Evolutionary conservation across 2,797 vertebrate species (phyloP).

Genomic region (Dermochelys coriacea): DNA sequence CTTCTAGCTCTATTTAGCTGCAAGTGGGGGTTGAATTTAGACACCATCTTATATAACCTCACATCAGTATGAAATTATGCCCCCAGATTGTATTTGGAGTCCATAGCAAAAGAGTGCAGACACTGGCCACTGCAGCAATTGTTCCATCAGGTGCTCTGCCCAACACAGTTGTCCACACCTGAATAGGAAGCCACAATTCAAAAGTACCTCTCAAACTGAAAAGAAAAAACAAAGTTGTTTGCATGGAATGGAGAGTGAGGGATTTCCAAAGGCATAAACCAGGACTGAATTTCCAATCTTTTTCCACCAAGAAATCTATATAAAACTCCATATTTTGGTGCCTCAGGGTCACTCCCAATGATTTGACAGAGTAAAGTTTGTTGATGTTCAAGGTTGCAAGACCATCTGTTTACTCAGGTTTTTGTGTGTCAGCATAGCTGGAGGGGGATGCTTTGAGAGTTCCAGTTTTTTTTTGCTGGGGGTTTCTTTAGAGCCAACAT

Average conservation of each 20-base stretch:
- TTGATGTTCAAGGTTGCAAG: conserved; percentile 68
- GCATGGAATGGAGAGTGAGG: background rate
- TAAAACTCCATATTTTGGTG: conserved; percentile 28
- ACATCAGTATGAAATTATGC: accelerated
- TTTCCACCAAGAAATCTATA: background rate
- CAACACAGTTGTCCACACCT: background rate
- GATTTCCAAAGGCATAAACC: background rate
- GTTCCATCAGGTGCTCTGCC: background rate
- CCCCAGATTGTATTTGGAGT: background rate
- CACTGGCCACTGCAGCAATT: background rate
- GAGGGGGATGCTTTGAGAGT: conserved; percentile 65
- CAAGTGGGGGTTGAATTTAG: accelerated
- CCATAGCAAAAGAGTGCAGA: background rate
- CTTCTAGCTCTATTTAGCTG: background rate
- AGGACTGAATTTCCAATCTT: background rate
- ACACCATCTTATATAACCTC: background rate
- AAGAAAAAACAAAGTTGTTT: conserved; percentile 43
- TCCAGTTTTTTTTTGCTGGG: conserved; percentile 67
- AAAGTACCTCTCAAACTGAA: conserved; percentile 34
- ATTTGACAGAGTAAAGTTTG: conserved; percentile 72
- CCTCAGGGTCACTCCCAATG: conserved; percentile 3
- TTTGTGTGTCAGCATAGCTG: conserved; percentile 73
- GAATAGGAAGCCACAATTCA: conserved; percentile 22
- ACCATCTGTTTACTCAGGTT: conserved; percentile 73
- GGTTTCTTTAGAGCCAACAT: conserved; percentile 71